phyloP scores from a whole-genome alignment of 2,113 vertebrate species.

The Poeciliopsis turrubarensis region DNA sequence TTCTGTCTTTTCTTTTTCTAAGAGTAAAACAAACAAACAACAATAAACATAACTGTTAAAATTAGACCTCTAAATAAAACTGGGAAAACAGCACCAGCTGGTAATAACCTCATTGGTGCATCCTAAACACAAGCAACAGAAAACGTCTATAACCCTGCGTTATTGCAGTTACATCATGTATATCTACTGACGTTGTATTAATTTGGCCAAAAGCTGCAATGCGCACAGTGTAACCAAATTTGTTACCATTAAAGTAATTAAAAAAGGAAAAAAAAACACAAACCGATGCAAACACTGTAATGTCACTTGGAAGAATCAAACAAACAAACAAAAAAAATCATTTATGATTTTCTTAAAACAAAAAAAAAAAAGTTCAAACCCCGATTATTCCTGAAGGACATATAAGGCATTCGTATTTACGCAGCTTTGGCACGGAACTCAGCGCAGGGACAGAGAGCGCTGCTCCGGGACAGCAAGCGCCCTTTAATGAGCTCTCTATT shows the following conservation, averaged over 20 bases:
- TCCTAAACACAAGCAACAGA: not conserved
- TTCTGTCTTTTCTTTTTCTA: not conserved
- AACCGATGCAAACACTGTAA: not conserved
- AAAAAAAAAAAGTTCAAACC: not conserved
- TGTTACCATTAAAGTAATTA: not conserved
- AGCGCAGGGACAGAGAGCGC: constrained; percentile 43
- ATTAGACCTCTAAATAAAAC: not conserved
- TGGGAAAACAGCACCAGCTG: not conserved
- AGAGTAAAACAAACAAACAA: not conserved
- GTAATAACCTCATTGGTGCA: not conserved
- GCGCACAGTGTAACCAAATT: not conserved
- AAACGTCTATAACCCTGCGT: not conserved
- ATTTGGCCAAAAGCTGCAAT: not conserved
- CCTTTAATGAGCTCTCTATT: constrained; percentile 78
- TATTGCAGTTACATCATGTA: not conserved
- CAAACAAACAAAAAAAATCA: fast-evolving
- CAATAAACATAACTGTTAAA: not conserved
- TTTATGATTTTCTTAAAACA: no score
- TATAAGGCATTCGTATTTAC: constrained; percentile 47
- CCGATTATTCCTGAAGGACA: constrained; percentile 27
- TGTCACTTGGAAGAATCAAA: not conserved
- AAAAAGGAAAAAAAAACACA: not conserved
- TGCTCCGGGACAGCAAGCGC: constrained; percentile 66
- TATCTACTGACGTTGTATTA: not conserved
- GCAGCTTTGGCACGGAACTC: constrained; percentile 51